Base-by-base conservation (phyloP, 2,888 invertebrate genomes). In the Eurois occulta region DNA sequence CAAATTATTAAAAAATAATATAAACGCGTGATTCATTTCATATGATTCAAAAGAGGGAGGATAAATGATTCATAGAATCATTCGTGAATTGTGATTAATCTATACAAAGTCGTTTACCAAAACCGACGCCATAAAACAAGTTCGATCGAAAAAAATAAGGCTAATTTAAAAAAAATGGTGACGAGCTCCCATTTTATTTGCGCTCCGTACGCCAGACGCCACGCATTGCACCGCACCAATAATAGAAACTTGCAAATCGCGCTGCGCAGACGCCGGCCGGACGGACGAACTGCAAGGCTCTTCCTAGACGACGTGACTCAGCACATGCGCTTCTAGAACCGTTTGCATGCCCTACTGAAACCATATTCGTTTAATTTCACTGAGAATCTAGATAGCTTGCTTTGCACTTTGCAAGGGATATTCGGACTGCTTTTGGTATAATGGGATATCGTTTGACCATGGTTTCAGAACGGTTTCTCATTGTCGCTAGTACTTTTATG, bases 241-340 rank as follows among this genome's bases (percentile, higher is more conserved):
- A 89, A 90, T 88, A 90, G 88, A 81, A 78, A 83, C 77, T 82
- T 84, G 84, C 87, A 78, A 80, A 87, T 86, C 72, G 79, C 80
- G 82, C 82, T 79, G 87, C 86, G 86, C 83, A 83, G 87, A 86
- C 86, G 85, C 88, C 83, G 85, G 72, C 69, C 88, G 84, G 86
- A 82, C 86, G 89, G 79, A 77, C 79, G 78, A 72, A 73, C 84
- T 72, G 87, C 91, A 92, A 92, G 93, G 92, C 89, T 89, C 89
- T 88, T 88, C 88, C 88, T 88, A 83, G 83, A 77, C 79, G 65
- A 77, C 71, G 67, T 91, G 90, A 91, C 60, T 89, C 89, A 90
- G 78, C 84, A 79, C 62, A 68, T 73, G 72, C 76, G 71, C 77
- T 74, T 85, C 87, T 84, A 81, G 87, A 87, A 85, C 75, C 72